Conservation (phyloP, 2,888 invertebrate genomes). For the Harpalus rubripes region DNA sequence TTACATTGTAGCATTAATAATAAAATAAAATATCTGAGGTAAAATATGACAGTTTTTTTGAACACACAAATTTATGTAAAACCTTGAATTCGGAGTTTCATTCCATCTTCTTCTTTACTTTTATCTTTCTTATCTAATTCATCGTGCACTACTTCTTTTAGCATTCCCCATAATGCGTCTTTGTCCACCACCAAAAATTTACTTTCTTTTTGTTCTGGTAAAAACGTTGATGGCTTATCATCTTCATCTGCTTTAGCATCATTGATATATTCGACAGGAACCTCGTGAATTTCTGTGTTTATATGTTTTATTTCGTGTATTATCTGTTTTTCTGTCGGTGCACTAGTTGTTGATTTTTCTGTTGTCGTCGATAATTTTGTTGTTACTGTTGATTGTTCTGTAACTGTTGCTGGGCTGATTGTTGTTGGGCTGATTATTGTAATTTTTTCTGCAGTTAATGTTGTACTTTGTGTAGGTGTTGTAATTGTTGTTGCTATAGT, state of each 20-base stretch:
- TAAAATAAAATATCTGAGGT: constrained; percentile 53
- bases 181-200: constrained; percentile 81
- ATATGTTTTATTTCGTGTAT: constrained; percentile 71
- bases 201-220: constrained; percentile 77
- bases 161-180: constrained; percentile 82
- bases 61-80: constrained; percentile 60
- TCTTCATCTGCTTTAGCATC: constrained; percentile 68
- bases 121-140: constrained; percentile 70
- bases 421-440: constrained; percentile 49
- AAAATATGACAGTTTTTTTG: constrained; percentile 38
- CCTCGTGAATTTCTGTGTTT: constrained; percentile 72
- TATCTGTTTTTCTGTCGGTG: constrained; percentile 39
- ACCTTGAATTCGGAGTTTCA: constrained; percentile 56
- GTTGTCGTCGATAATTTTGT: constrained; percentile 21
- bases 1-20: constrained; percentile 43
- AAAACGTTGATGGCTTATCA: constrained; percentile 71
- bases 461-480: constrained; percentile 4
- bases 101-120: constrained; percentile 53
- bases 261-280: constrained; percentile 70
- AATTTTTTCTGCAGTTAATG: constrained; percentile 9
- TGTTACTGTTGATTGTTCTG: not conserved
- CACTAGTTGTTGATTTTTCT: constrained; percentile 1
- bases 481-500: constrained; percentile 10
- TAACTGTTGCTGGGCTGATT: constrained; percentile 36
- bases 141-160: constrained; percentile 79